phyloP scores from a whole-genome alignment of 2,888 invertebrate genomes.

The Pristionchus japonicus region DNA sequence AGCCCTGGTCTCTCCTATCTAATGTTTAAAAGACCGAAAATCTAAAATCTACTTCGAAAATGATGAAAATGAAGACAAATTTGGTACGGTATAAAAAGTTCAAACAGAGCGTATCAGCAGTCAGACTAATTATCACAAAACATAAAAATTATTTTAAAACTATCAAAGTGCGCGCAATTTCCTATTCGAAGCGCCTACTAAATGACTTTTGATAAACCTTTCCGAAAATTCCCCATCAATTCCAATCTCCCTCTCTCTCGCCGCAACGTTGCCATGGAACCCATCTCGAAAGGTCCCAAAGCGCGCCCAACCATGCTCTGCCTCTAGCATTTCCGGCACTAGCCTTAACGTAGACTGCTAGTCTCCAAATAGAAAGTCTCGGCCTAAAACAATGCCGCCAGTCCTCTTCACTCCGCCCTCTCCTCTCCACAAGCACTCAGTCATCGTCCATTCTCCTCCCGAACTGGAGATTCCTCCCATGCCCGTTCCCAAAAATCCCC shows the following conservation, averaged over 20 bases:
- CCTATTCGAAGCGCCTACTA: no score
- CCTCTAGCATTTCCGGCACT: neutral
- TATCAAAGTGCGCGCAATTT: no score
- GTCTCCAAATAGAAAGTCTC: neutral
- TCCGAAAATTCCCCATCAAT: neutral
- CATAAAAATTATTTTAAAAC: no score
- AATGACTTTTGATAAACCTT: no score
- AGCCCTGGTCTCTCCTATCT: no score
- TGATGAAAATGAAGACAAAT: no score
- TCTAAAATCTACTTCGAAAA: no score
- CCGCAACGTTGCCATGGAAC: neutral
- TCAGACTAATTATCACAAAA: neutral
- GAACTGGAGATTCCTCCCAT: slow-evolving; percentile 38
- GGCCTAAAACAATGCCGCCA: neutral
- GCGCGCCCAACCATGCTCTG: neutral
- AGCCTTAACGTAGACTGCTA: neutral
- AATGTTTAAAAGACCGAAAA: no score
- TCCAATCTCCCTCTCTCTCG: neutral
- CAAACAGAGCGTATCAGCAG: neutral
- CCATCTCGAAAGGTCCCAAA: neutral
- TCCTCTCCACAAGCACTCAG: slow-evolving; percentile 6
- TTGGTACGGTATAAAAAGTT: neutral
- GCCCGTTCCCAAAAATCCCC: neutral
- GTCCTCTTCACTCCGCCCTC: neutral
- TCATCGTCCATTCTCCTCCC: neutral